phyloP scores from a whole-genome alignment of 2,888 invertebrate genomes.

The Hirtodrosophila alboralis region DNA sequence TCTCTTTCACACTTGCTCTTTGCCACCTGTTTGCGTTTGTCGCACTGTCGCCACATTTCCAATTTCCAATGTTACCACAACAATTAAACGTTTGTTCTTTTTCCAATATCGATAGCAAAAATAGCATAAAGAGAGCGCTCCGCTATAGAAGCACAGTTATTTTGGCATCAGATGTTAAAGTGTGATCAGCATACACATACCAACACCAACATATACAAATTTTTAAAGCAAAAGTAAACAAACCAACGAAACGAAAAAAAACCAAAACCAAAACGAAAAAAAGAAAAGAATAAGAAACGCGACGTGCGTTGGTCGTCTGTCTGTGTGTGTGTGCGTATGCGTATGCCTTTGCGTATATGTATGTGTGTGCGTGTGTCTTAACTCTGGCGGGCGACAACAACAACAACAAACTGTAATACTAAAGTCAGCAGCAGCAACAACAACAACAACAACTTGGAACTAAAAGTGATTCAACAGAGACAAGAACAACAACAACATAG shows the following conservation, averaged over 20 bases:
- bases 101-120: conserved; percentile 56
- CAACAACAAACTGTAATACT: conserved; percentile 43
- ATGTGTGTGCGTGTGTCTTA: conserved; percentile 35
- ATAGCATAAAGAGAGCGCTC: conserved; percentile 52
- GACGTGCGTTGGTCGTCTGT: too few relatives aligned
- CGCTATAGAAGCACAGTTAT: conserved; percentile 53
- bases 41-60: conserved; percentile 44
- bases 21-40: conserved; percentile 65
- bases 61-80: conserved; percentile 45
- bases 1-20: too few relatives aligned
- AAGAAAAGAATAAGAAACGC: conserved; percentile 43
- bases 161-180: conserved; percentile 67
- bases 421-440: conserved; percentile 30
- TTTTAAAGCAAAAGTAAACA: conserved; percentile 67
- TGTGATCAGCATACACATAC: conserved; percentile 59
- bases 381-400: conserved; percentile 60
- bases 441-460: conserved; percentile 23
- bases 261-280: too few relatives aligned
- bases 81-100: conserved; percentile 44
- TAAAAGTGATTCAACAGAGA: conserved; percentile 44
- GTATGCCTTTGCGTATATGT: conserved; percentile 26
- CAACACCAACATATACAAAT: conserved; percentile 14
- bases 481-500: conserved; percentile 35
- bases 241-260: conserved; percentile 38
- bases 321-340: conserved; percentile 36